A percentile compares a stretch with the other conserved stretches of the same genome.
Conservation (phyloP, 1,140 invertebrate genomes). For the Artemia franciscana region DNA sequence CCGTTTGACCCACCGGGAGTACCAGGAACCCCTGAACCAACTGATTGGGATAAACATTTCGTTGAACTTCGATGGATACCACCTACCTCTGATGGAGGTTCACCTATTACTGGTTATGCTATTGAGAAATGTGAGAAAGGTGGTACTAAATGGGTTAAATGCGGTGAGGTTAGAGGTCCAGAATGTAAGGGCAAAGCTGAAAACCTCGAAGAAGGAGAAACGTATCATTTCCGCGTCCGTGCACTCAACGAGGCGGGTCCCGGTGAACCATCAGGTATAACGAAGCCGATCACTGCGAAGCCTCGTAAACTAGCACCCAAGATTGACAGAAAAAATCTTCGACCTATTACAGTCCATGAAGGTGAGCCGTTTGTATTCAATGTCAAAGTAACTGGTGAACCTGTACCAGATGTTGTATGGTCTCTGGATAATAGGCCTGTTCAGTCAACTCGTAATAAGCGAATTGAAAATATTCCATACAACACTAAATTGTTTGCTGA, state of each 20-base stretch:
- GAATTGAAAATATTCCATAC: slow-evolving; percentile 63
- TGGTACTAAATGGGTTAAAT: slow-evolving; percentile 60
- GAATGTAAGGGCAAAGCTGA: slow-evolving; percentile 54
- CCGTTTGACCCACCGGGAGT: slow-evolving; percentile 84
- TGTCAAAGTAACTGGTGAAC: slow-evolving; percentile 60
- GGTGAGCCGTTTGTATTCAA: slow-evolving; percentile 61
- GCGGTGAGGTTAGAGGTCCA: slow-evolving; percentile 44
- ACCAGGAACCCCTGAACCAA: slow-evolving; percentile 61
- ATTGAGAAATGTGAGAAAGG: slow-evolving; percentile 84
- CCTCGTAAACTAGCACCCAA: slow-evolving; percentile 71
- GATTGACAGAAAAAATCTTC: slow-evolving; percentile 59
- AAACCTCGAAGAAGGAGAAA: slow-evolving; percentile 55
- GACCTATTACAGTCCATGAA: slow-evolving; percentile 47
- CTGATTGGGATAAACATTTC: slow-evolving; percentile 84
- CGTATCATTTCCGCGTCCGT: slow-evolving; percentile 65
- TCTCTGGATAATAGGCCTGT: slow-evolving; percentile 34
- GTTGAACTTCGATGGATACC: slow-evolving; percentile 78
- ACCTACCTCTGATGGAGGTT: slow-evolving; percentile 66
- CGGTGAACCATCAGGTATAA: slow-evolving; percentile 46
- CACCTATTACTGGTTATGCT: slow-evolving; percentile 75
- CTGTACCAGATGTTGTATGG: slow-evolving; percentile 54
- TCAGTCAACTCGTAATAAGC: slow-evolving; percentile 25
- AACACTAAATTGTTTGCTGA: slow-evolving; percentile 61
- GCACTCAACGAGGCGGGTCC: slow-evolving; percentile 56
- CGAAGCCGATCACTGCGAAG: slow-evolving; percentile 49